Evolutionary conservation across 53 echinoderm and acorn worm species (phyloP).

Genomic region (Astropecten irregularis): DNA sequence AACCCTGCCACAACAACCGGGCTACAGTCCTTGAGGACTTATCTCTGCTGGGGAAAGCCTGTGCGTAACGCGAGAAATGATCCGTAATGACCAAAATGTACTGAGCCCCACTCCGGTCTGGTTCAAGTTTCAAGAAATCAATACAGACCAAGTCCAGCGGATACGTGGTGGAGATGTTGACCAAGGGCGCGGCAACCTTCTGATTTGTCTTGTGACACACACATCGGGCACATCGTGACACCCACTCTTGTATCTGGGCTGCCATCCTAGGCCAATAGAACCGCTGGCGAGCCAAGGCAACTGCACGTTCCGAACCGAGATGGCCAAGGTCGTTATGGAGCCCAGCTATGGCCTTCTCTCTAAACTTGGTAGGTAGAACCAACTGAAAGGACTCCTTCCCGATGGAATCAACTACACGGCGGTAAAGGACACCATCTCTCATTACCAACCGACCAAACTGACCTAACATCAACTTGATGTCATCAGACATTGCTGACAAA

Average conservation of each 20-base stretch:
- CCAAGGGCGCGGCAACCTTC: conserved; percentile 6
- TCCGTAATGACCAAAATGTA: too few species aligned
- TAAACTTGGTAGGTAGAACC: neutral
- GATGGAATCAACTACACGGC: neutral
- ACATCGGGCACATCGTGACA: conserved; percentile 45
- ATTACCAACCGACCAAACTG: neutral
- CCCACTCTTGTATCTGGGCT: conserved; percentile 6
- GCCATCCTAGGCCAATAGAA: conserved; percentile 61
- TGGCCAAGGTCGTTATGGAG: conserved; percentile 43
- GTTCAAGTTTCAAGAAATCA: too few species aligned
- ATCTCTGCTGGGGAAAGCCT: conserved; percentile 44
- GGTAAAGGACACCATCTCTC: conserved; percentile 24
- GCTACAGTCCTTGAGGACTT: conserved; percentile 56
- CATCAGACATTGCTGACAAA: neutral
- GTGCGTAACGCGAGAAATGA: conserved; percentile 40
- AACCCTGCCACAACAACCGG: conserved; percentile 32
- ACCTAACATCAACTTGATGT: conserved; percentile 6
- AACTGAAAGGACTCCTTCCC: neutral
- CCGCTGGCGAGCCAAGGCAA: conserved; percentile 23
- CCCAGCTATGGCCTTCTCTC: conserved; percentile 13
- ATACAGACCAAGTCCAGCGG: conserved; percentile 42
- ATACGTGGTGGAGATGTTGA: conserved; percentile 6
- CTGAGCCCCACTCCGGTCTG: conserved; percentile 35
- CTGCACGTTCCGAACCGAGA: conserved; percentile 18
- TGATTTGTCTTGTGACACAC: conserved; percentile 24